Percentiles rank a stretch among this genome's conserved stretches.
These are phyloP conservation scores for Cataglyphis livida DNA, from an alignment of 2,888 invertebrate genomes.

Conservation along the genomic window DNA sequence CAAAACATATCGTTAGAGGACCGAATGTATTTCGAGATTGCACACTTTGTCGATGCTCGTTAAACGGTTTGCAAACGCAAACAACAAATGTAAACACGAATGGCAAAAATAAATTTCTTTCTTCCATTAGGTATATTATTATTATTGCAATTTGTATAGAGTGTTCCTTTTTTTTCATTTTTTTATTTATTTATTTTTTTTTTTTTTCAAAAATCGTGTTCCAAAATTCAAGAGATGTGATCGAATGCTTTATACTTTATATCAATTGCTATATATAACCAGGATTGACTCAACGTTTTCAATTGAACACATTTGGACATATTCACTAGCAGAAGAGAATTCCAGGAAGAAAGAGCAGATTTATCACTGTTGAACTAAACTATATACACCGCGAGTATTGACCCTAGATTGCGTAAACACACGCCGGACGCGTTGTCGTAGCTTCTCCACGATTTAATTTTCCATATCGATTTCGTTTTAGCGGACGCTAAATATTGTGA, in stretches of 20 bases:
- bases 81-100: not conserved
- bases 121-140: not conserved
- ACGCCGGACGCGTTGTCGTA: constrained; percentile 53
- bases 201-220: not conserved
- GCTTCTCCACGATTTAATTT: constrained; percentile 56
- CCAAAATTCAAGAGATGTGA: not conserved
- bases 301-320: not conserved
- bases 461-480: constrained; percentile 48
- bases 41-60: not conserved
- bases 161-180: not conserved
- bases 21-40: constrained; percentile 30
- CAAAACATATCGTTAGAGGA: constrained; percentile 64
- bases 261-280: not conserved
- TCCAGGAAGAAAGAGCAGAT: constrained; percentile 16
- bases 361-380: constrained; percentile 77
- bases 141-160: not conserved
- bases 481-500: not conserved
- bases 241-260: not conserved
- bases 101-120: not conserved
- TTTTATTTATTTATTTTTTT: no score
- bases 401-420: constrained; percentile 77
- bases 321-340: constrained; percentile 3
- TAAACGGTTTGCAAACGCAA: not conserved
- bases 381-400: constrained; percentile 77
- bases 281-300: not conserved